Base-by-base conservation (phyloP, 2,113 vertebrate genomes). In the Chascanopsetta lugubris region DNA sequence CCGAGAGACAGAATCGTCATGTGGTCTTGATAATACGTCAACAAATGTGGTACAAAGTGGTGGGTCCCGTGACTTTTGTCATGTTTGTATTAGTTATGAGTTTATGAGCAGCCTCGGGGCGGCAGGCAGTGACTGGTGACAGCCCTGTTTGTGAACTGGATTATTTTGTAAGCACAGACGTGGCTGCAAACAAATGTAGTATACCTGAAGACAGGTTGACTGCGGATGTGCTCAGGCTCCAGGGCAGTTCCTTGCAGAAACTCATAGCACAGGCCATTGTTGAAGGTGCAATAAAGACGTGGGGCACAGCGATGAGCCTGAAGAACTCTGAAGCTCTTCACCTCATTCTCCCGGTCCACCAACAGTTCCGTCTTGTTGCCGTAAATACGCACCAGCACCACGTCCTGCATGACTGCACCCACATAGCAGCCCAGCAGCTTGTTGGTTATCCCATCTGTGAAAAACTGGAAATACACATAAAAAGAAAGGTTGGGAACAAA, bases 381-480 rank as follows among this genome's bases (percentile, higher is more conserved):
- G 11, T 99, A 99, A 87, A 99, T 96, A 32, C 97, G 93, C 29
- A 99, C 96, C 53, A 99, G 90, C 40, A 99, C 95, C 0, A 98
- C 96, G 18, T 98, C 95, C 2, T 96, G 90, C 87, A 93, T 93
- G 40, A 82, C 59, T 1, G 94, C 63, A 0, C 93, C 95, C 71
- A 96, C 86, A 0, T 97, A 98, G 87, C 97, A 99, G 82, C 96
- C 96, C 46, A 99, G 94, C 68, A 99, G 87, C 65, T 99, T 99
- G 64, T 99, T 99, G 74, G 97, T 99, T 69, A 99, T 99, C 6
- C 97, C 97, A 32, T 98, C 97, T 0, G 97, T 99, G 86, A 99
- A 99, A 11, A 94, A 89, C 97, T 99, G 5, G 60, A 81, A 20
- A 60, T 6, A 65, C 2, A 59, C 56, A 65, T 0, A 22, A 12